Evolutionary conservation across 2,888 invertebrate species (phyloP).

Genomic region (Erebia aethiops): DNA sequence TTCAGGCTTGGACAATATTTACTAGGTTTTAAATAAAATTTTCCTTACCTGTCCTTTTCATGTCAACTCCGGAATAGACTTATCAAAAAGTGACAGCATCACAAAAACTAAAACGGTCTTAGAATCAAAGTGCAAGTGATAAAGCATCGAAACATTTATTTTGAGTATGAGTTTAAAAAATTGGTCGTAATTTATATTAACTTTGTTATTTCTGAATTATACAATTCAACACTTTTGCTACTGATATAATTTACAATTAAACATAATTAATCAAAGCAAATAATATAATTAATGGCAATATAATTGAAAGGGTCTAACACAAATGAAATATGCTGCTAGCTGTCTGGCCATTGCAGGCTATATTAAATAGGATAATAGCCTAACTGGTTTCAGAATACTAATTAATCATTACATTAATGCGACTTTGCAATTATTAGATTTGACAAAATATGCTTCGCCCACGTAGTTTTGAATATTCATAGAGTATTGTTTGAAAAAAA

Average conservation of each 20-base stretch:
- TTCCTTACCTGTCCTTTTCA: no score
- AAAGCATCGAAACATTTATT: no score
- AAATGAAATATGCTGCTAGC: constrained; percentile 30
- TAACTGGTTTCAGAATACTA: constrained; percentile 35
- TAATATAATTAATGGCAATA: constrained; percentile 29
- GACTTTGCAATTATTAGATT: constrained; percentile 29
- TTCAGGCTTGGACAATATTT: no score
- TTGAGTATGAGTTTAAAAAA: no score
- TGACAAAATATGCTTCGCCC: constrained; percentile 34
- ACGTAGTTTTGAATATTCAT: constrained; percentile 27
- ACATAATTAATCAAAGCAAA: constrained; percentile 16
- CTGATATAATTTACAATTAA: constrained; percentile 9
- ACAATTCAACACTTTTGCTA: constrained; percentile 1
- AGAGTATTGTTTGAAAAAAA: constrained; percentile 20
- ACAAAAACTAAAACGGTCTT: no score
- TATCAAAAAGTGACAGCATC: no score
- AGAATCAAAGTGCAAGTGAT: no score
- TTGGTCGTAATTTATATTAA: no score
- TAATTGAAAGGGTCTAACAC: constrained; percentile 30
- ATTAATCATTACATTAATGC: constrained; percentile 31
- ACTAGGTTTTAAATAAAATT: no score
- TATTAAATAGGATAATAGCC: constrained; percentile 34
- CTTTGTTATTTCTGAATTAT: background rate
- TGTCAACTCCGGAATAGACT: no score
- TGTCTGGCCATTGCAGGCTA: constrained; percentile 22